Conservation (phyloP, 2,888 invertebrate species). For the Parnassius glacialis region DNA sequence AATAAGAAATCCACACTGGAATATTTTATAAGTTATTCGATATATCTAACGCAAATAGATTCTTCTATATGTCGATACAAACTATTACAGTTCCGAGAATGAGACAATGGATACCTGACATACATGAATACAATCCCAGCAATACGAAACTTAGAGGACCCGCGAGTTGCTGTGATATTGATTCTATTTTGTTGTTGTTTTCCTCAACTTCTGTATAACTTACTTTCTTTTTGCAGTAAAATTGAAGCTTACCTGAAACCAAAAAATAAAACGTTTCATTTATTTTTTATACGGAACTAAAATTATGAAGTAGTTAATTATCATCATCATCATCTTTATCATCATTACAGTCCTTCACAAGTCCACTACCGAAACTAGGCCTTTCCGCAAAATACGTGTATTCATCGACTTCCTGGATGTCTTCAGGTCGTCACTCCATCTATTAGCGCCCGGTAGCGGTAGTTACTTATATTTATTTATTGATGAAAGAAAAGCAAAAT, state of each 20-base stretch:
- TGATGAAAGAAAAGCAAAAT: no score
- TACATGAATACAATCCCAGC: neutral
- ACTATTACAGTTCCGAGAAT: neutral
- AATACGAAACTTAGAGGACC: neutral
- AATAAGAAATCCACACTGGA: neutral
- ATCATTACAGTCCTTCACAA: no score
- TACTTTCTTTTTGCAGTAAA: neutral
- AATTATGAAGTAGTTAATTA: no score
- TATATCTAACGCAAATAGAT: neutral
- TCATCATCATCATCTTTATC: no score
- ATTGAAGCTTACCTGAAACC: slow-evolving; percentile 17
- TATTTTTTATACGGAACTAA: no score
- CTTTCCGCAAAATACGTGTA: no score
- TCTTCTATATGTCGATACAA: neutral
- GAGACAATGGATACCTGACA: neutral
- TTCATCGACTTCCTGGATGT: no score
- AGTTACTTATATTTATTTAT: no score
- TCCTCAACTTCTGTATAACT: neutral
- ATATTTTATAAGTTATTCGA: neutral
- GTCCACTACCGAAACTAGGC: no score
- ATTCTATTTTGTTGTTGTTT: neutral
- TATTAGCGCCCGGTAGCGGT: no score
- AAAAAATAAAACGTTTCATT: slow-evolving; percentile 1
- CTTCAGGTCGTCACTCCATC: no score
- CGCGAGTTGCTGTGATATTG: neutral